Base-by-base conservation (phyloP, 2,888 invertebrate genomes). In the Silvanus unidentatus region DNA sequence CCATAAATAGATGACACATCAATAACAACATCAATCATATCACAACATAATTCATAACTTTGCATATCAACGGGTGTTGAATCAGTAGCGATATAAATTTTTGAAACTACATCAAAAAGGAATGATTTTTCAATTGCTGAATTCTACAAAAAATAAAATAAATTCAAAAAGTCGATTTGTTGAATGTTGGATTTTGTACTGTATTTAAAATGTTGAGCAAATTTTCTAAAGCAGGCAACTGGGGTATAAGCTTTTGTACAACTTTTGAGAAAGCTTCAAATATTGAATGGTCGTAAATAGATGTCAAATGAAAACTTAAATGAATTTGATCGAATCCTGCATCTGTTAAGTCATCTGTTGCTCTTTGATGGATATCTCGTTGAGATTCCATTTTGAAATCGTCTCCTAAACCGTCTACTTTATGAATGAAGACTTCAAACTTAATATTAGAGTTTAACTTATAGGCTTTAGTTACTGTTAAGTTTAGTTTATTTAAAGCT, bases 241-340 rank as follows among this genome's bases (percentile, higher is more conserved):
- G 98, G 29, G 95, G 95, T 65, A 99, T 98, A 51, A 99, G 75
- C 72, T 99, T 99, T 72, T 99, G 99, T 41, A 99, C 97, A 50
- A 99, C 98, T 83, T 99, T 99, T 61, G 96, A 97, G 75, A 98
- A 98, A 9, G 99, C 99, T 75, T 99, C 99, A 75, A 99, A 99
- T 73, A 99, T 99, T 54, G 98, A 98, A 74, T 99, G 99, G 73
- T 99, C 99, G 70, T 99, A 99, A 57, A 99, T 99, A 49, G 97
- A 98, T 14, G 98, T 99, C 50, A 98, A 77, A 71, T 99, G 96
- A 75, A 96, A 97, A 65, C 90, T 92, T 43, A 95, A 73, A 68
- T 92, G 89, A 50, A 94, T 90, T 73, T 90, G 86, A 63, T 94
- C 91, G 56, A 77, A 78, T 15, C 80, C 82, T 40, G 88, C 85